A percentile compares a stretch with the other conserved stretches of the same genome.
Conservation (phyloP, 2,113 vertebrate species). For the Caretta caretta region DNA sequence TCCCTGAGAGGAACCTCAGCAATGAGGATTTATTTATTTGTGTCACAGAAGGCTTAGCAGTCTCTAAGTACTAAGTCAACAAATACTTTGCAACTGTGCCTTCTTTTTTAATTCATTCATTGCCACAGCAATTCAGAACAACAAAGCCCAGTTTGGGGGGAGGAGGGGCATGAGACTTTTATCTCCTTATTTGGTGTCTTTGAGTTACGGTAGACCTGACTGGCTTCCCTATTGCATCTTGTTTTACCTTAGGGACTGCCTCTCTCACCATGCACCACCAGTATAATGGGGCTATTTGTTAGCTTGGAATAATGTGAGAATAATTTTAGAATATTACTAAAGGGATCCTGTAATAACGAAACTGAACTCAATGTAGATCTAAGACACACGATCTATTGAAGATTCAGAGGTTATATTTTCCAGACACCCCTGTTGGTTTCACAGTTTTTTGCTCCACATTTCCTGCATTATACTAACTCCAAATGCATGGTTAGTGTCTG, state of each 20-base stretch:
- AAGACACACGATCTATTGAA: background rate
- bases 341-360: background rate
- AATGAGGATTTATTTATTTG: conserved; percentile 55
- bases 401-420: background rate
- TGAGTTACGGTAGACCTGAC: background rate
- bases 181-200: background rate
- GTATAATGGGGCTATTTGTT: background rate
- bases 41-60: conserved; percentile 3
- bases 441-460: background rate
- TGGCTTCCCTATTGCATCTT: background rate
- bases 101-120: conserved; percentile 26
- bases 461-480: background rate
- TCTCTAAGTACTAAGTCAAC: conserved; percentile 39
- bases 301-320: background rate
- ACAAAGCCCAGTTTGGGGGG: background rate
- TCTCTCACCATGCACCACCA: background rate
- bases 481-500: too few relatives aligned
- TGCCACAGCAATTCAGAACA: background rate
- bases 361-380: background rate
- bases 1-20: background rate
- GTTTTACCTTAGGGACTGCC: background rate
- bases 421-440: background rate
- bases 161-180: background rate
- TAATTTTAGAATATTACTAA: background rate
- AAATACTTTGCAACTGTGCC: background rate